These are phyloP conservation scores for Boloria euphrosyne DNA, from an alignment of 2,888 invertebrate species.

Conservation along the genomic window DNA sequence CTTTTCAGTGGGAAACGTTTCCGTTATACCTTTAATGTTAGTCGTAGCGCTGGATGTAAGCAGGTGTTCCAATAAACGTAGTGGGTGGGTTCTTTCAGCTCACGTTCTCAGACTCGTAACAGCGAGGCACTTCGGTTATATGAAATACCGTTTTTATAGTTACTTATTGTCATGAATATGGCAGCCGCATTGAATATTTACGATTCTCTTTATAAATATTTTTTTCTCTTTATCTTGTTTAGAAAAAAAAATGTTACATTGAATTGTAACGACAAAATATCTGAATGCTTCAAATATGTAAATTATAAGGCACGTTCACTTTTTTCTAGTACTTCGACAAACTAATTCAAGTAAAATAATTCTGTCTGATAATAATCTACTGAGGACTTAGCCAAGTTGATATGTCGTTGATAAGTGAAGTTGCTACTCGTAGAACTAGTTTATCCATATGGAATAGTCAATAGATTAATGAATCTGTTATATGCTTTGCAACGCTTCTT, in stretches of 20 bases:
- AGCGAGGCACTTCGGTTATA: conserved; percentile 65
- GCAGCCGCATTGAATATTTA: conserved; percentile 56
- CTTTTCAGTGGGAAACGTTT: conserved; percentile 25
- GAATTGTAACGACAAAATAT: not conserved
- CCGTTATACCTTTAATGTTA: conserved; percentile 38
- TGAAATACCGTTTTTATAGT: conserved; percentile 72
- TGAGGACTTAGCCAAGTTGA: no score
- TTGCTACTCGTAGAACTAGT: no score
- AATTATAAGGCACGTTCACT: no score
- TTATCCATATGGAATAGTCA: no score
- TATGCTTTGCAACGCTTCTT: no score
- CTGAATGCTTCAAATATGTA: not conserved
- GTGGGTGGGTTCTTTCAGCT: conserved; percentile 62
- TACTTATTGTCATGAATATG: conserved; percentile 69
- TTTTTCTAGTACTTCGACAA: no score
- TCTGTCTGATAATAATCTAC: no score
- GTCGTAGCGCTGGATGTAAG: conserved; percentile 50
- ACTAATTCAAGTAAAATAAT: no score
- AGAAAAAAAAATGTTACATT: not conserved
- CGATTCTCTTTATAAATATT: conserved; percentile 47
- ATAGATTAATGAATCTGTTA: no score
- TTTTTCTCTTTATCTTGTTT: conserved; percentile 1
- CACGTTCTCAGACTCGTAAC: conserved; percentile 70
- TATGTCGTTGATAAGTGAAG: no score
- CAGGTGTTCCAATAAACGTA: conserved; percentile 70